Evolutionary conservation across 1,140 invertebrate species (phyloP).

Genomic region (Goniozus legneri): DNA sequence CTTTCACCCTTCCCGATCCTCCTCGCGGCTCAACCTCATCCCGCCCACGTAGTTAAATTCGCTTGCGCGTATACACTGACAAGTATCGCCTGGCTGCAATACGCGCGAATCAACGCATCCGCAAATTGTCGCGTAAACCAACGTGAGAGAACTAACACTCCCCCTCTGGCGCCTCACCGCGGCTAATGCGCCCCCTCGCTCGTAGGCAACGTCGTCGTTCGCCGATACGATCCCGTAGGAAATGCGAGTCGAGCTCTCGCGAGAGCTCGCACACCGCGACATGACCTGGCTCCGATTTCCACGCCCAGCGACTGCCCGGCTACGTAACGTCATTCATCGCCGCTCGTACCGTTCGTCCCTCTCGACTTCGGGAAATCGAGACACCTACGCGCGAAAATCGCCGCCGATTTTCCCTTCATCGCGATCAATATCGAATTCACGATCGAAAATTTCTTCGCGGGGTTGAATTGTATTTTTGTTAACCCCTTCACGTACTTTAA

Average conservation of each 20-base stretch:
- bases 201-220: slow-evolving; percentile 12
- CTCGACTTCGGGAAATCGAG: too few relatives aligned
- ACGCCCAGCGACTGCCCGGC: slow-evolving; percentile 20
- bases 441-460: too few relatives aligned
- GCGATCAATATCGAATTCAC: too few relatives aligned
- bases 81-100: slow-evolving; percentile 38
- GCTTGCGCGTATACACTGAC: slow-evolving; percentile 24
- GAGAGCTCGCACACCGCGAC: slow-evolving; percentile 22
- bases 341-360: slow-evolving; percentile 14
- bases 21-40: not conserved
- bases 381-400: too few relatives aligned
- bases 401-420: too few relatives aligned
- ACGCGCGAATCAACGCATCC: slow-evolving; percentile 44
- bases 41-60: not conserved
- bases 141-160: slow-evolving; percentile 6
- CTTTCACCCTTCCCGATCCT: slow-evolving; percentile 20
- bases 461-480: too few relatives aligned
- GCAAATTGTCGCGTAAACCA: slow-evolving; percentile 44
- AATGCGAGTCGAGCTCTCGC: slow-evolving; percentile 27
- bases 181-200: not conserved
- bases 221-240: slow-evolving; percentile 31
- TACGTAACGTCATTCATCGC: slow-evolving; percentile 17
- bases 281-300: slow-evolving; percentile 32
- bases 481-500: too few relatives aligned
- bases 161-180: slow-evolving; percentile 1